Conservation (phyloP, 2,888 invertebrate species). For the Drosophila limbata region DNA sequence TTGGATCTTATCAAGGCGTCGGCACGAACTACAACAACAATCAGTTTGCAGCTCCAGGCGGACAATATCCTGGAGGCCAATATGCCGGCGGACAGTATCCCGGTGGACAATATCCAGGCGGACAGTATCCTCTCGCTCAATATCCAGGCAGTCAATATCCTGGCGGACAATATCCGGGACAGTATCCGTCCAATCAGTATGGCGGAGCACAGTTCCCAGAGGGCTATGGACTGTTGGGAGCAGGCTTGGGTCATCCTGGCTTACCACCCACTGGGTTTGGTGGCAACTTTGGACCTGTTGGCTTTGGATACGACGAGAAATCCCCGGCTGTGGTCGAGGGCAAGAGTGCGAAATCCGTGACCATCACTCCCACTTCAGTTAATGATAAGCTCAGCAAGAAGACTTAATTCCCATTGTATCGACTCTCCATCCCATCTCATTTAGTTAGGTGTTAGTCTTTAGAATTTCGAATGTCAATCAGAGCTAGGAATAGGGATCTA, state of each 20-base stretch:
- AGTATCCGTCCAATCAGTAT: conserved; percentile 53
- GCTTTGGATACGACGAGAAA: conserved; percentile 72
- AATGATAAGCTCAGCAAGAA: conserved; percentile 75
- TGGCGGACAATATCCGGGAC: conserved; percentile 62
- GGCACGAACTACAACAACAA: conserved; percentile 46
- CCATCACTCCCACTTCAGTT: conserved; percentile 43
- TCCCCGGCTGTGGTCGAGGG: conserved; percentile 57
- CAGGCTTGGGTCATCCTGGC: conserved; percentile 51
- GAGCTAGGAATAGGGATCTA: neutral
- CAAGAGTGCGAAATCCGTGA: conserved; percentile 69
- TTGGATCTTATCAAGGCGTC: conserved; percentile 42
- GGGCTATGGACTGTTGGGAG: conserved; percentile 73
- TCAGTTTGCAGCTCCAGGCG: conserved; percentile 30
- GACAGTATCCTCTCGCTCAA: conserved; percentile 54
- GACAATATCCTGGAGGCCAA: conserved; percentile 60
- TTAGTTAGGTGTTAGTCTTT: conserved; percentile 30
- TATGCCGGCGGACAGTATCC: conserved; percentile 51
- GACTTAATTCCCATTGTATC: conserved; percentile 30
- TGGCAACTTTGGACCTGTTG: conserved; percentile 38
- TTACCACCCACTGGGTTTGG: conserved; percentile 43
- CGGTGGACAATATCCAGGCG: conserved; percentile 56
- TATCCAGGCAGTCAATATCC: conserved; percentile 47
- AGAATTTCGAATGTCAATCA: conserved; percentile 46
- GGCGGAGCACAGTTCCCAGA: conserved; percentile 72
- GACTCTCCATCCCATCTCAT: neutral